Conservation (phyloP, 2,888 invertebrate species). For the Phania funesta region DNA sequence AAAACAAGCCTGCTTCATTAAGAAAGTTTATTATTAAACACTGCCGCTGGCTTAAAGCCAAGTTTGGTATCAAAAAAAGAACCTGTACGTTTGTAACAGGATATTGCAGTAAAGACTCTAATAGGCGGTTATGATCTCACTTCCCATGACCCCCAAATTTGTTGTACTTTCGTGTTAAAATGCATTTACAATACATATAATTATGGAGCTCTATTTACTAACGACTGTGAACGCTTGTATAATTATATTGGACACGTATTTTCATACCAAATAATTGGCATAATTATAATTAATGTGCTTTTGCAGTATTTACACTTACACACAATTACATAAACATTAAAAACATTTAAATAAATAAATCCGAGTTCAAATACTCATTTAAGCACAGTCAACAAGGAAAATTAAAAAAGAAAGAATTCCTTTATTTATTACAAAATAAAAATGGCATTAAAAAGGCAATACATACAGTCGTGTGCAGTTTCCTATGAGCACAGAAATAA, state of each 20-base stretch:
- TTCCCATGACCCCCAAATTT: background rate
- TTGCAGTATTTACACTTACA: conserved; percentile 47
- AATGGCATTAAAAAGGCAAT: background rate
- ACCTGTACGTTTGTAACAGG: no score
- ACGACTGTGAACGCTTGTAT: background rate
- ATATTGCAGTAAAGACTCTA: background rate
- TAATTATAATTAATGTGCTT: conserved; percentile 62
- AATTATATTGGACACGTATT: conserved; percentile 34
- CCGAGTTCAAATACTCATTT: background rate
- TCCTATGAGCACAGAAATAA: background rate
- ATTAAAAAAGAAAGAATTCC: background rate
- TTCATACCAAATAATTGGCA: conserved; percentile 58
- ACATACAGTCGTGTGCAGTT: background rate
- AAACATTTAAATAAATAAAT: conserved; percentile 21
- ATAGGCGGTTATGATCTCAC: no score
- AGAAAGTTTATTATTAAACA: no score
- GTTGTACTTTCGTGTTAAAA: background rate
- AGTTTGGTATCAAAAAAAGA: no score
- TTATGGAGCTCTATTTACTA: background rate
- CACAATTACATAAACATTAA: conserved; percentile 42
- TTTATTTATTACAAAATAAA: background rate
- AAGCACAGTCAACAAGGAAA: background rate
- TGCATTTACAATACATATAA: conserved; percentile 5
- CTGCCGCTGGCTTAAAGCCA: no score
- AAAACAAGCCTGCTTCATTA: no score